phyloP scores from a whole-genome alignment of 2,888 invertebrate genomes.

The Chrysolina americana region DNA sequence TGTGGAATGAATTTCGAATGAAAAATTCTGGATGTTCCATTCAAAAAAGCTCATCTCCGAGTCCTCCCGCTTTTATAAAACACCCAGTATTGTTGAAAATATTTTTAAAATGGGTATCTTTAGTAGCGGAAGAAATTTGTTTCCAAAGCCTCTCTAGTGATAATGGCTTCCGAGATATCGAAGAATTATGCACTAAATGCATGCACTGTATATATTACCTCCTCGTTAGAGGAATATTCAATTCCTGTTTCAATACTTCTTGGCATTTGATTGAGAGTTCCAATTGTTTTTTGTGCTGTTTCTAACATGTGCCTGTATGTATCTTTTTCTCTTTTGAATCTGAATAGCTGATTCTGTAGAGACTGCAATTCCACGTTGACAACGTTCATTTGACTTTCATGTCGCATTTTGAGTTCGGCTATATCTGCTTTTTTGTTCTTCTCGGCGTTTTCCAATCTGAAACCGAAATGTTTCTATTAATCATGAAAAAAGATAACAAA shows the following conservation, averaged over 20 bases:
- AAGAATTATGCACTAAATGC: too few relatives aligned
- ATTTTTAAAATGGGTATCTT: too few relatives aligned
- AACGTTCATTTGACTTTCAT: constrained; percentile 86
- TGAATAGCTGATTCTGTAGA: constrained; percentile 83
- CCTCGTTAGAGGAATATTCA: constrained; percentile 82
- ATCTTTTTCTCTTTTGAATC: constrained; percentile 90
- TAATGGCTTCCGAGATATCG: too few relatives aligned
- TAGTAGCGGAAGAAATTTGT: too few relatives aligned
- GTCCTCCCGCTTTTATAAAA: too few relatives aligned
- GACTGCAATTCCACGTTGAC: constrained; percentile 88
- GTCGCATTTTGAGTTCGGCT: constrained; percentile 85
- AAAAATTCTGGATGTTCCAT: too few relatives aligned
- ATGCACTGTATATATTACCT: constrained; percentile 73
- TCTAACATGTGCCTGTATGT: constrained; percentile 92
- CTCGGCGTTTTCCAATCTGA: constrained; percentile 74
- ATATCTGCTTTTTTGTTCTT: constrained; percentile 84
- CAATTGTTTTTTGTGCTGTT: constrained; percentile 87
- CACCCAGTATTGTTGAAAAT: too few relatives aligned
- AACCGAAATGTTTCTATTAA: neutral
- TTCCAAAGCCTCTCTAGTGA: too few relatives aligned
- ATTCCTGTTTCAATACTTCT: constrained; percentile 71
- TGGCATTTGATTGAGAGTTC: constrained; percentile 79
- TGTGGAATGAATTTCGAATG: too few relatives aligned
- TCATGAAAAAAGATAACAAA: neutral
- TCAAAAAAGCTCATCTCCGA: too few relatives aligned